These are phyloP conservation scores for Zaprionus kolodkinae DNA, from an alignment of 1,140 invertebrate species.

Conservation along the genomic window DNA sequence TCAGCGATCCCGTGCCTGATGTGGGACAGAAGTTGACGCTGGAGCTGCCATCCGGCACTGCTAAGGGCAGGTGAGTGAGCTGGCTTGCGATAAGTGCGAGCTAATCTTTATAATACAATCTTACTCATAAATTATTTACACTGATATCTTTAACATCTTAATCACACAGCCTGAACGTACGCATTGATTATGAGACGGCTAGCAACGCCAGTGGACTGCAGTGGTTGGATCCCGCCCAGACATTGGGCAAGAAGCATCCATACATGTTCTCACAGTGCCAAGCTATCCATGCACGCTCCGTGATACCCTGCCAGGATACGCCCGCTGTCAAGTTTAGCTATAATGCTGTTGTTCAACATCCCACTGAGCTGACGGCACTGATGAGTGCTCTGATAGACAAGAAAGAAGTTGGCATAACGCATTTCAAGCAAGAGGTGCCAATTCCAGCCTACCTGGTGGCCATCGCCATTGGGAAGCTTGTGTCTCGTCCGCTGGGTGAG, in stretches of 20 bases:
- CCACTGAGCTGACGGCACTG: constrained; percentile 91
- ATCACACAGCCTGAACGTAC: constrained; percentile 86
- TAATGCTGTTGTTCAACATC: constrained; percentile 91
- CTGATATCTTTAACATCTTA: constrained; percentile 29
- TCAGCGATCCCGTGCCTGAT: constrained; percentile 87
- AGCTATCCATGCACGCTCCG: constrained; percentile 94
- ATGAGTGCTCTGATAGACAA: constrained; percentile 93
- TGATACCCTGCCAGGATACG: constrained; percentile 97
- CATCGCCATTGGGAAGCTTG: constrained; percentile 93
- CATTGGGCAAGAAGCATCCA: constrained; percentile 93
- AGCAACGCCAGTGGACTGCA: constrained; percentile 92
- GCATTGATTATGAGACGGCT: constrained; percentile 91
- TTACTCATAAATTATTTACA: constrained; percentile 51
- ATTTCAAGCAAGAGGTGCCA: constrained; percentile 91
- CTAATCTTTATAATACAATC: constrained; percentile 58
- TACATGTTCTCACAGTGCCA: constrained; percentile 97
- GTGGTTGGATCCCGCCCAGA: constrained; percentile 95
- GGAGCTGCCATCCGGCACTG: constrained; percentile 86
- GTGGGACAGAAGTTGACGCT: constrained; percentile 93
- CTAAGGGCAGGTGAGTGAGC: constrained; percentile 84
- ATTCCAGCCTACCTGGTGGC: constrained; percentile 93
- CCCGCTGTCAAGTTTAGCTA: constrained; percentile 96
- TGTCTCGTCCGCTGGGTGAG: constrained; percentile 90
- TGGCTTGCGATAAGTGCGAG: constrained; percentile 21
- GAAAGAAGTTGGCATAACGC: constrained; percentile 84